Conservation (phyloP, 2,113 vertebrate species). For the Nothocercus julius region DNA sequence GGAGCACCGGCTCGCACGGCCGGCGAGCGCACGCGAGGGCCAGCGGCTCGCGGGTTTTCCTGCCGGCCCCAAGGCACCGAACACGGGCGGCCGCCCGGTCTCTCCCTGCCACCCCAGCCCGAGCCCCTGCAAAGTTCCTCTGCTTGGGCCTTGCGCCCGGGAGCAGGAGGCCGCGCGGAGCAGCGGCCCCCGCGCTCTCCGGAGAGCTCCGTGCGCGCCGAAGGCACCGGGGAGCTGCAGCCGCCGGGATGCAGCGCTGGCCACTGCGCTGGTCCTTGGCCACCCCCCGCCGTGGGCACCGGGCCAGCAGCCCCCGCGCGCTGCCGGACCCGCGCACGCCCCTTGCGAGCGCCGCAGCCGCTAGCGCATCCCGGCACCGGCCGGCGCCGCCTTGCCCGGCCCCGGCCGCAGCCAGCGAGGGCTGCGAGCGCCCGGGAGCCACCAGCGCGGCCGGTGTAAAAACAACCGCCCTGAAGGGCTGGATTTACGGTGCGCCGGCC, state of each 20-base stretch:
- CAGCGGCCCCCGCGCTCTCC: neutral
- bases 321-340: neutral
- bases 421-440: neutral
- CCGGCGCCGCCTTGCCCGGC: neutral
- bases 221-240: no score
- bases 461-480: constrained; percentile 60
- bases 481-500: neutral
- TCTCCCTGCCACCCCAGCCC: accelerated
- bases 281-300: no score
- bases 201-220: no score
- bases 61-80: accelerated
- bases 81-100: accelerated
- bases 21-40: neutral
- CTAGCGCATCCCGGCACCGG: neutral
- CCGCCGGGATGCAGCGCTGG: accelerated
- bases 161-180: accelerated
- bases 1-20: neutral
- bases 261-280: no score
- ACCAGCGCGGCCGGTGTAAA: constrained; percentile 16
- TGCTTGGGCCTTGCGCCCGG: neutral
- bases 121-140: neutral
- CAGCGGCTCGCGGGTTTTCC: accelerated
- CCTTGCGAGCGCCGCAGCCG: neutral
- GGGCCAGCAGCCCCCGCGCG: neutral
- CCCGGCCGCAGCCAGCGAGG: neutral